These are phyloP conservation scores for Apis florea DNA, from an alignment of 1,140 invertebrate species.

Conservation along the genomic window DNA sequence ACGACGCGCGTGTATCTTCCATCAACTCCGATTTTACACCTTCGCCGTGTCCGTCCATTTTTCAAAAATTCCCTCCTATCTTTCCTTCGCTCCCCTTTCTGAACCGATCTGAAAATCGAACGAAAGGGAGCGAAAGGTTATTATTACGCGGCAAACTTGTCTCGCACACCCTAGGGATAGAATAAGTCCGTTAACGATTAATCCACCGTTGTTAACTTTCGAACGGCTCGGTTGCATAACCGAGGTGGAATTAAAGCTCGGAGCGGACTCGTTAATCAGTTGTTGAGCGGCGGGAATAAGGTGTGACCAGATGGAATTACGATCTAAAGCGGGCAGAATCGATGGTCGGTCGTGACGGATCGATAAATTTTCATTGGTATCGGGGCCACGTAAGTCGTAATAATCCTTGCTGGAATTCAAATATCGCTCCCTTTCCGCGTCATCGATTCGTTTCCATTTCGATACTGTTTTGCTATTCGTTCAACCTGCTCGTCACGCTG, in stretches of 20 bases:
- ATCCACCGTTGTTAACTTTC: background rate
- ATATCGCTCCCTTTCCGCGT: background rate
- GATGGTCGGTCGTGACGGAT: constrained; percentile 30
- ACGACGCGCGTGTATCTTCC: constrained; percentile 10
- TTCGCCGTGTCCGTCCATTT: too few relatives aligned
- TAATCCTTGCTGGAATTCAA: constrained; percentile 20
- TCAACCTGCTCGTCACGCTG: background rate
- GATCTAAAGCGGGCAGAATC: background rate
- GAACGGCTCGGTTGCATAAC: background rate
- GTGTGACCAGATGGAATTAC: constrained; percentile 12
- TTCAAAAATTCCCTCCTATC: too few relatives aligned
- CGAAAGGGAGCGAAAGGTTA: too few relatives aligned
- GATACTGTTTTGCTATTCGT: background rate
- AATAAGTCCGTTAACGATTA: constrained; percentile 10
- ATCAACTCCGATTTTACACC: background rate
- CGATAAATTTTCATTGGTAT: constrained; percentile 17
- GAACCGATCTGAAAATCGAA: too few relatives aligned
- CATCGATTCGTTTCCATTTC: background rate
- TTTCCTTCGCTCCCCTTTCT: too few relatives aligned
- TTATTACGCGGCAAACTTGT: background rate
- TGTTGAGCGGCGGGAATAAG: background rate
- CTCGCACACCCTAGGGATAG: too few relatives aligned
- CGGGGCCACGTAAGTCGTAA: background rate
- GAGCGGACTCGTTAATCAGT: background rate
- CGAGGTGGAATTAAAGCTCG: background rate